Evolutionary conservation across 1,140 invertebrate genomes (phyloP), one percentile per base, ranked within the genome.

Genomic region (Argopecten irradians): DNA sequence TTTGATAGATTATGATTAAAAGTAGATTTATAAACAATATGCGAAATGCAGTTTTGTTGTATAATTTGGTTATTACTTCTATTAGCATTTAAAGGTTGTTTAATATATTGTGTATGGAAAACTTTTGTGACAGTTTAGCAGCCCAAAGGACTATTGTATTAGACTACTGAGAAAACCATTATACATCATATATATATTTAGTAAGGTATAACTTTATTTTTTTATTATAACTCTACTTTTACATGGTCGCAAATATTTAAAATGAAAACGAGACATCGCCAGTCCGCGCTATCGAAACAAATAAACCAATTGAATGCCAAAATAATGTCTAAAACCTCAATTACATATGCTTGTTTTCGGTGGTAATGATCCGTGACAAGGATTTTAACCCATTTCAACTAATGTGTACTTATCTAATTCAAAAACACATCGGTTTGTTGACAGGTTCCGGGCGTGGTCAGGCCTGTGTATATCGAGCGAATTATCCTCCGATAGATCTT

Each of bases 311-410:
- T 71, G 55, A 71, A 28, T 28, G 14, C 8, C 11, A 5, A 71
- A 71, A 22, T 28, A 16, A 3, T 71, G 8, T 22, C n/a, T 28
- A 71, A 71, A 71, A 28, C 5, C 1, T 28, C 8, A 71, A 71
- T 28, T 71, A 71, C n/a, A 71, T 11, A 28, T 71, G 55, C 55
- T 71, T 16, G 55, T 71, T 71, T 71, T 71, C 22, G n/a, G 8
- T 22, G 55, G 22, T 71, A 71, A 71, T 71, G 55, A 71, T 71
- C n/a, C 55, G 55, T 71, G 55, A 71, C 55, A 71, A 0, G 55
- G n/a, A n/a, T 71, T 71, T 71, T 71, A 71, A 71, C 55, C 55
- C 55, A 71, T 71, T 71, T 71, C n/a, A 71, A 71, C 55, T 71
- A 71, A 71, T 71, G n/a, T 71, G 55, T 71, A 71, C n/a, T 71